Conservation (phyloP, 2,888 invertebrate species). For the Choreutis nemorana region DNA sequence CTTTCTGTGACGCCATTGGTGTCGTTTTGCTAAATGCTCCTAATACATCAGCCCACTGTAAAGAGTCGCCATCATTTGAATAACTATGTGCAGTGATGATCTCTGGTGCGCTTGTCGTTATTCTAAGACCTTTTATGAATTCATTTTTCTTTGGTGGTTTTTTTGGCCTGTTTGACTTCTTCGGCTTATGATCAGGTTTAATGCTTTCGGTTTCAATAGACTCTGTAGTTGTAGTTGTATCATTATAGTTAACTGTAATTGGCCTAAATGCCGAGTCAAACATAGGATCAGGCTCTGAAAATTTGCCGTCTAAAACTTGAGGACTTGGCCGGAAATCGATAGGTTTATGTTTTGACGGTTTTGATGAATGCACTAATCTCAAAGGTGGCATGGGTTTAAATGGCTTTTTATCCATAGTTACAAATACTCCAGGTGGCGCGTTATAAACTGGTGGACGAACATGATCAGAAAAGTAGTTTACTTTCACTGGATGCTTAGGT, state of each 20-base stretch:
- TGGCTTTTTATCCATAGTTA: slow-evolving; percentile 55
- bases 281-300: slow-evolving; percentile 32
- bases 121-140: slow-evolving; percentile 24
- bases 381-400: slow-evolving; percentile 57
- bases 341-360: slow-evolving; percentile 28
- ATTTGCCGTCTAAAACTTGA: slow-evolving; percentile 41
- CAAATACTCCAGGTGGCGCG: slow-evolving; percentile 54
- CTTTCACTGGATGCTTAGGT: slow-evolving; percentile 29
- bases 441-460: slow-evolving; percentile 51
- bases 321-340: slow-evolving; percentile 50
- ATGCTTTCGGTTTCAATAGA: slow-evolving; percentile 15
- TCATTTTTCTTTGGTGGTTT: slow-evolving; percentile 38
- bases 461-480: slow-evolving; percentile 38
- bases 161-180: slow-evolving; percentile 22
- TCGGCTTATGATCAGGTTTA: slow-evolving; percentile 17
- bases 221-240: slow-evolving; percentile 20
- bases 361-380: slow-evolving; percentile 28
- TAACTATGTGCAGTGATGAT: slow-evolving; percentile 37
- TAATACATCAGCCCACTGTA: slow-evolving; percentile 44
- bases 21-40: slow-evolving; percentile 48
- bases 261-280: slow-evolving; percentile 44
- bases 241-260: slow-evolving; percentile 30
- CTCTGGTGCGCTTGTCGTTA: slow-evolving; percentile 36
- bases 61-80: slow-evolving; percentile 19
- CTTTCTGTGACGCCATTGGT: slow-evolving; percentile 37